Conservation (phyloP, 2,113 vertebrate genomes). For the Cynocephalus volans region DNA sequence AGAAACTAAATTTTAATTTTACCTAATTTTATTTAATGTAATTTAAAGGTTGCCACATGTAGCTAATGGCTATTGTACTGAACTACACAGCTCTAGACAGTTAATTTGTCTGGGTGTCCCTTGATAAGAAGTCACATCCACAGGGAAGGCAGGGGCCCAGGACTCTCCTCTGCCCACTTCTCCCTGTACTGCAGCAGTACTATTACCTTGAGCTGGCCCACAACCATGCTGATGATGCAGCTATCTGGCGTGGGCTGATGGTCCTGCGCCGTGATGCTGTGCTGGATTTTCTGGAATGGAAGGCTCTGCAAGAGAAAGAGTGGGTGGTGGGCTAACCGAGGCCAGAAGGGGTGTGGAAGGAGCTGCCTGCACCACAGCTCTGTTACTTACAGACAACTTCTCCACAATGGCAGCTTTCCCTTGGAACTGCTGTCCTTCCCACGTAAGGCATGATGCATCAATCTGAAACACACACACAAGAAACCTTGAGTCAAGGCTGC, state of each 20-base stretch:
- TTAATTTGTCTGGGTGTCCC: not conserved
- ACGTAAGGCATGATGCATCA: conserved; percentile 98
- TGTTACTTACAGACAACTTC: conserved; percentile 96
- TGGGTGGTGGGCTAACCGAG: not conserved
- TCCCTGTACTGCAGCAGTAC: not conserved
- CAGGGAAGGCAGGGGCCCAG: not conserved
- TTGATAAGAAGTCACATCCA: not conserved
- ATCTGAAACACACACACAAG: conserved; percentile 89
- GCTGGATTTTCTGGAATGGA: conserved; percentile 98
- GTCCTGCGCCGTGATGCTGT: conserved; percentile 99
- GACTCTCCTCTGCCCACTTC: not conserved
- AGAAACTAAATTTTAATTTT: conserved; percentile 33
- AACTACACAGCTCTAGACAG: not conserved
- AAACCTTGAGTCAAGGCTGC: conserved; percentile 14
- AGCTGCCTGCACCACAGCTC: not conserved
- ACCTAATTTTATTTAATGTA: conserved; percentile 18
- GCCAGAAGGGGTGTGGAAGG: not conserved
- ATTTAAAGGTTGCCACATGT: not conserved
- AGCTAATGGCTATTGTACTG: not conserved
- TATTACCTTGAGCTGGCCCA: conserved; percentile 97
- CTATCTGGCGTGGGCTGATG: conserved; percentile 99
- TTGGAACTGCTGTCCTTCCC: conserved; percentile 99
- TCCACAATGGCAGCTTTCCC: conserved; percentile 98
- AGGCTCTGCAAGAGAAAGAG: conserved; percentile 92
- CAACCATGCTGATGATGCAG: conserved; percentile 99